Base-by-base conservation (phyloP, 2,797 vertebrate species). In the Galago senegalensis region DNA sequence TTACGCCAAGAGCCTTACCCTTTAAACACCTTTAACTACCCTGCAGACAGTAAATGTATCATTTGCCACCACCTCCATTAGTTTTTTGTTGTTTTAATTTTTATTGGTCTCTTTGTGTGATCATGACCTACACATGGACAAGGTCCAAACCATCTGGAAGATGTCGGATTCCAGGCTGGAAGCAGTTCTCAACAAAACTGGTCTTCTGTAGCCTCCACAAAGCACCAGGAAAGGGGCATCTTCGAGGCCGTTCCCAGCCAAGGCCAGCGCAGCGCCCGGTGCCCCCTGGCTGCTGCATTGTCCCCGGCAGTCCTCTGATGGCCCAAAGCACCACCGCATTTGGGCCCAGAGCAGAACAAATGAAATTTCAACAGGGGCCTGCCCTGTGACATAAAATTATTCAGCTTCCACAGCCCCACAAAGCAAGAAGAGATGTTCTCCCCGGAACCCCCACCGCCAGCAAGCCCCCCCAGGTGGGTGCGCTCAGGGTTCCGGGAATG, bases 331-430 rank as follows among this genome's bases (percentile, higher is more conserved):
- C 67, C 67, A 46, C 70, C 56, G 82, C 25, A 1, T 49, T 16
- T 31, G 94, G 93, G 91, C 89, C 97, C 96, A 86, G 94, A 90
- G 95, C 97, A 96, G 93, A 86, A 97, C 97, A 96, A 73, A 95
- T 85, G 95, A 97, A 90, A 96, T 94, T 95, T 77, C 97, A 93
- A 93, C 98, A 98, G 98, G 98, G 98, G 92, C 98, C 98, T 97
- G 98, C 98, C 98, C 98, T 97, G 98, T 76, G 88, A 90, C 94
- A 89, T 12, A 86, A 85, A 93, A 89, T 69, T n/a, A 94, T n/a
- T 72, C 63, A 60, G 81, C 88, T 76, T 82, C 73, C 53, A 20
- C 20, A 43, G 95, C 96, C 75, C 90, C 14, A 1, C 81, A 49
- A 61, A 18, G 70, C 73, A 72, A 40, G 40, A 46, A 49, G 81